These are phyloP conservation scores for Timandra comae DNA, from an alignment of 2,888 invertebrate genomes.

Conservation along the genomic window DNA sequence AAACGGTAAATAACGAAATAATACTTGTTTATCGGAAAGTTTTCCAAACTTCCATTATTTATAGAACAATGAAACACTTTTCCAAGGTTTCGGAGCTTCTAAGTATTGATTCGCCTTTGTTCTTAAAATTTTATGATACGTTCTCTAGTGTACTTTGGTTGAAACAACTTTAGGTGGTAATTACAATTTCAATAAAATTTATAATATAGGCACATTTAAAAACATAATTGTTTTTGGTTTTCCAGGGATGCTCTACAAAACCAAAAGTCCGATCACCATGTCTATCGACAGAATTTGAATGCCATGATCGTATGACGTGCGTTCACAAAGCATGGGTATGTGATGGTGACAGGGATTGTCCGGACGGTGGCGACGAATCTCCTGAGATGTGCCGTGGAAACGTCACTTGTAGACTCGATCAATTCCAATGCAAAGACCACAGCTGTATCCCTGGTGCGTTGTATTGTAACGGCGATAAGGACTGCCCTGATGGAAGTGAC, in stretches of 20 bases:
- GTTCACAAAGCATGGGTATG: constrained; percentile 89
- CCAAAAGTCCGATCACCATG: constrained; percentile 79
- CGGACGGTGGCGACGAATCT: constrained; percentile 87
- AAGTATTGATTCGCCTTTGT: no score
- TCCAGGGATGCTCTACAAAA: constrained; percentile 79
- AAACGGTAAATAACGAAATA: constrained; percentile 81
- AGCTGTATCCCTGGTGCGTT: constrained; percentile 88
- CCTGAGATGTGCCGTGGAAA: constrained; percentile 80
- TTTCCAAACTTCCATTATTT: no score
- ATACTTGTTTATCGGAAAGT: no score
- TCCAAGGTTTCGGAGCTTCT: no score
- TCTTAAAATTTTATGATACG: no score
- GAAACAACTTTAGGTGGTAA: no score
- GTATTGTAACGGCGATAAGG: constrained; percentile 87
- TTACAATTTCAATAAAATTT: no score
- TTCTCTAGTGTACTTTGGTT: no score
- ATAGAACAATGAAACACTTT: no score
- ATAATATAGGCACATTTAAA: no score
- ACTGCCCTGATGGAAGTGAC: constrained; percentile 91
- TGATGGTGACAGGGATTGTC: constrained; percentile 89
- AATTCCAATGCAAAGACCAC: constrained; percentile 90
- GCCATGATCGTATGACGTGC: constrained; percentile 87
- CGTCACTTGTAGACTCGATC: constrained; percentile 88
- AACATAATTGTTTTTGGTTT: no score
- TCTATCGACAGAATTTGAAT: constrained; percentile 84